These are phyloP conservation scores for Rousettus madagascariensis DNA, from an alignment of 2,797 vertebrate species.

Conservation along the genomic window DNA sequence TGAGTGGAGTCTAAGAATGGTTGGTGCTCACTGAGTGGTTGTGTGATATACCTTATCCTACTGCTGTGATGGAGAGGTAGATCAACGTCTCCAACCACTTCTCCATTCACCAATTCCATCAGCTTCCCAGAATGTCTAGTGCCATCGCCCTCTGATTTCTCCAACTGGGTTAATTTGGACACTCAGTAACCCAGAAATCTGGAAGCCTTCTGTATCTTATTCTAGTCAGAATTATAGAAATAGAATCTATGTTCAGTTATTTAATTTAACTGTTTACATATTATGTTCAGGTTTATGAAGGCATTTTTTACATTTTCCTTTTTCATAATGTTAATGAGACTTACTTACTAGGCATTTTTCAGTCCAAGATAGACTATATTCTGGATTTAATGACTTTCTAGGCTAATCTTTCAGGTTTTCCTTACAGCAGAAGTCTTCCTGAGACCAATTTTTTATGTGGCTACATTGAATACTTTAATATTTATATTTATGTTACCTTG, in stretches of 20 bases:
- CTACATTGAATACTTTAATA: not conserved
- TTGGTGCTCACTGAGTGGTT: not conserved
- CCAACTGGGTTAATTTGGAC: not conserved
- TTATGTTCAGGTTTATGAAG: not conserved
- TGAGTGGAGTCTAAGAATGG: not conserved
- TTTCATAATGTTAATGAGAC: not conserved
- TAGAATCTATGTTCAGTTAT: not conserved
- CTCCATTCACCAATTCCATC: rapidly evolving
- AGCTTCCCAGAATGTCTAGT: not conserved
- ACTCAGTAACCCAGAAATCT: not conserved
- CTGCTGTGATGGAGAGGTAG: not conserved
- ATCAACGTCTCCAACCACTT: rapidly evolving
- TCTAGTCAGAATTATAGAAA: not conserved
- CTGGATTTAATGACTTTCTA: not conserved
- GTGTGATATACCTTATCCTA: not conserved
- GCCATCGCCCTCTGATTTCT: not conserved
- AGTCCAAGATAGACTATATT: not conserved
- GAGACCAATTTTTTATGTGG: not conserved
- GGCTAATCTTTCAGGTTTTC: not conserved
- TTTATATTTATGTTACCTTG: not conserved
- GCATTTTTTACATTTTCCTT: not conserved
- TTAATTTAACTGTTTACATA: not conserved
- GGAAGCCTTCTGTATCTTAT: not conserved
- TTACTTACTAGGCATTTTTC: not conserved
- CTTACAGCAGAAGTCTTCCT: not conserved